These are phyloP conservation scores for Bombus soroeensis DNA, from an alignment of 1,140 invertebrate species.

Conservation along the genomic window DNA sequence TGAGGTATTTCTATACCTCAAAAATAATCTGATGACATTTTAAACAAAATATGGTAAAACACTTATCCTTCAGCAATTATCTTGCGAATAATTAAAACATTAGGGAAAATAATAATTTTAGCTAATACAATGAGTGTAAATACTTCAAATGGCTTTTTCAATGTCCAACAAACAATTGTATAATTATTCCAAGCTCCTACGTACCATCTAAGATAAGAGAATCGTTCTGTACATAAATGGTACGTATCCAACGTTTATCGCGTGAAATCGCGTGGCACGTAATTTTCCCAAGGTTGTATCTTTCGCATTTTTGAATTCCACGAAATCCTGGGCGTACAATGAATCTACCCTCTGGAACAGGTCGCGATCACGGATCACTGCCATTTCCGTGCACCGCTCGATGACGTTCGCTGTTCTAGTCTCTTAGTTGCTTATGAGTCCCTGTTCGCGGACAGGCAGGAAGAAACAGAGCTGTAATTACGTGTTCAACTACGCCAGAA, in stretches of 20 bases:
- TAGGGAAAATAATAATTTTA: no score
- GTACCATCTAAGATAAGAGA: no score
- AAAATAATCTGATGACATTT: no score
- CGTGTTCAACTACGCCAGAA: conserved; percentile 43
- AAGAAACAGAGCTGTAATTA: conserved; percentile 58
- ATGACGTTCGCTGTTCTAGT: conserved; percentile 43
- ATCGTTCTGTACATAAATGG: neutral
- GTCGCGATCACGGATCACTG: conserved; percentile 38
- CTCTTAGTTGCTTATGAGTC: conserved; percentile 26
- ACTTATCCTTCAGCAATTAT: no score
- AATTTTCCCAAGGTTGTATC: neutral
- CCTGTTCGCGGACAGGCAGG: conserved; percentile 25
- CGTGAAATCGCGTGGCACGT: neutral
- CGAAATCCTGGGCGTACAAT: conserved; percentile 23
- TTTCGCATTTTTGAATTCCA: neutral
- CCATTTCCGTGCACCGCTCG: conserved; percentile 52
- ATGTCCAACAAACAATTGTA: no score
- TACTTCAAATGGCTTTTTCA: no score
- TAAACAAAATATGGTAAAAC: no score
- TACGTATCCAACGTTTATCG: neutral
- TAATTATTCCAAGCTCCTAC: no score
- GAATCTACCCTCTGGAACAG: conserved; percentile 31
- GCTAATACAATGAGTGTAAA: no score
- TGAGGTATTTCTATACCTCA: no score
- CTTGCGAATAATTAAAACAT: no score